Evolutionary conservation across 2,888 invertebrate genomes (phyloP).

Genomic region (Stenotaenia linearis): DNA sequence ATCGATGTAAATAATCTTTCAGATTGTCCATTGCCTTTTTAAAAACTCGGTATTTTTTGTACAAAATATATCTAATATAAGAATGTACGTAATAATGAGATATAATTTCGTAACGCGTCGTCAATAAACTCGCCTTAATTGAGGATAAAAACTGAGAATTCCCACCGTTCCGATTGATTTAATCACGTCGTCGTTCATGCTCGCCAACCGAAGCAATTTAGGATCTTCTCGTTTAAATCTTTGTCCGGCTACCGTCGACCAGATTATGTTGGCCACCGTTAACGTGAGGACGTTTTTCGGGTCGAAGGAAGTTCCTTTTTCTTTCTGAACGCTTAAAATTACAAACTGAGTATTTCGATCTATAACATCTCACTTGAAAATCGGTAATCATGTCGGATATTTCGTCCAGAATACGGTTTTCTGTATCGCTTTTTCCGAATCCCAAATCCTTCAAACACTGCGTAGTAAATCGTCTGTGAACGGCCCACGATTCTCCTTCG

Average conservation of each 20-base stretch:
- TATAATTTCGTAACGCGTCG: background rate
- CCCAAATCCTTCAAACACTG: background rate
- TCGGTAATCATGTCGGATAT: background rate
- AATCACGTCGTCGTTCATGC: constrained; percentile 21
- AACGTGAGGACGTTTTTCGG: background rate
- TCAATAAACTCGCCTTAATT: constrained; percentile 21
- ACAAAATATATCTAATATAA: background rate
- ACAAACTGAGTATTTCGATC: background rate
- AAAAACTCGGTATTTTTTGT: background rate
- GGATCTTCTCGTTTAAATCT: background rate
- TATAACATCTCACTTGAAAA: background rate
- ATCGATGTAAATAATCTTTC: background rate
- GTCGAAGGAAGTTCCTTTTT: background rate
- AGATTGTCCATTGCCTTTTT: background rate
- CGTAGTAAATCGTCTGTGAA: background rate
- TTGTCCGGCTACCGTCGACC: constrained; percentile 11
- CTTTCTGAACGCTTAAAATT: background rate
- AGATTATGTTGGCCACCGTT: constrained; percentile 10
- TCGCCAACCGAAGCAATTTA: background rate
- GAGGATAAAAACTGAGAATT: constrained; percentile 29
- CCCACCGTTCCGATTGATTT: background rate
- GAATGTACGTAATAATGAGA: background rate
- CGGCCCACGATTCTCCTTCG: constrained; percentile 1
- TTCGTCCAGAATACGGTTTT: constrained; percentile 6
- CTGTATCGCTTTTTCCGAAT: background rate